Conservation (phyloP, 2,797 vertebrate genomes). For the Tokudaia tokunoshimensis region DNA sequence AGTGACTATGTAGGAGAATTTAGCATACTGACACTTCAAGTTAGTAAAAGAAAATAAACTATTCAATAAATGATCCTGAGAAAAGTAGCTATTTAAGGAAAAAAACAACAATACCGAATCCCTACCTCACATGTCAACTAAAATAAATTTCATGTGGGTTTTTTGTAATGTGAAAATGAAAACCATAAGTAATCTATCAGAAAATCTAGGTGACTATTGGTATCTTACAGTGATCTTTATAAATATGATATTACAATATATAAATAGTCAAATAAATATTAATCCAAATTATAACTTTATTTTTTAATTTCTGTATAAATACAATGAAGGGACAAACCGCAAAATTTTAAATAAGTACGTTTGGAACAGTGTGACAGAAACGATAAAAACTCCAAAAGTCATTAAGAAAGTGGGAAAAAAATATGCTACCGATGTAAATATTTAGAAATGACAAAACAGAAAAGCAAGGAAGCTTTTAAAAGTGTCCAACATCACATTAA, state of each 20-base stretch:
- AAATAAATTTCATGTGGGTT: neutral
- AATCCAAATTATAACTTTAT: neutral
- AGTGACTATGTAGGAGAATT: slow-evolving; percentile 39
- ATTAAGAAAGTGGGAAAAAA: neutral
- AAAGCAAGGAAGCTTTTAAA: neutral
- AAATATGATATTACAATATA: neutral
- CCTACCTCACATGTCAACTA: neutral
- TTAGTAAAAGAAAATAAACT: slow-evolving; percentile 21
- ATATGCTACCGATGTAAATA: neutral
- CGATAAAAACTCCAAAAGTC: neutral
- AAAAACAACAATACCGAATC: neutral
- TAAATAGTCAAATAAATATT: neutral
- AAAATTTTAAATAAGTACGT: neutral
- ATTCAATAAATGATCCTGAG: neutral
- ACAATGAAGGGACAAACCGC: neutral
- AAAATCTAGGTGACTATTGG: neutral
- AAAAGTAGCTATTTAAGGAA: neutral
- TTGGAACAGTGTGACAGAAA: neutral
- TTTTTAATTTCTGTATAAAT: neutral
- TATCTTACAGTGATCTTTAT: neutral
- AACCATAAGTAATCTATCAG: neutral
- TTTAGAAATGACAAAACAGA: neutral
- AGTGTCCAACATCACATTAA: neutral
- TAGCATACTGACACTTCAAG: neutral
- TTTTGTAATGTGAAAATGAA: neutral